Conservation (phyloP, 2,797 vertebrate genomes). For the Alauda arvensis region DNA sequence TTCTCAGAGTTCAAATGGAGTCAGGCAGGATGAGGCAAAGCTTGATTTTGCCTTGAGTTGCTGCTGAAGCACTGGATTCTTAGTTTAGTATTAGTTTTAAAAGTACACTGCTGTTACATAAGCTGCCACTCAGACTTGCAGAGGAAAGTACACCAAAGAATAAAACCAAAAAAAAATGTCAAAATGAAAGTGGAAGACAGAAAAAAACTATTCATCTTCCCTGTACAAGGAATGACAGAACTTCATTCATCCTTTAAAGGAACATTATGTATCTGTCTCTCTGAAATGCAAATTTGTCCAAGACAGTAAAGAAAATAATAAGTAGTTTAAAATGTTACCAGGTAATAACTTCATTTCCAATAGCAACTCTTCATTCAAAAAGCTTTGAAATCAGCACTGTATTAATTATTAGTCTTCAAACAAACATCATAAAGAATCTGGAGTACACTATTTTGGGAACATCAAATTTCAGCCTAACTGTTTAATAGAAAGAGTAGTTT, state of each 20-base stretch:
- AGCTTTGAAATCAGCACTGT: not conserved
- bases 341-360: not conserved
- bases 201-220: not conserved
- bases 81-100: not conserved
- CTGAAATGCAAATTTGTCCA: conserved; percentile 8
- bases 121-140: conserved; percentile 9
- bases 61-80: not conserved
- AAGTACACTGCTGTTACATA: not conserved
- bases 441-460: not conserved
- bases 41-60: not conserved
- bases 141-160: conserved; percentile 15
- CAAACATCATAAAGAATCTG: not conserved
- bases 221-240: not conserved
- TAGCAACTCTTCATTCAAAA: not conserved
- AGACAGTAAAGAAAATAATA: conserved; percentile 8
- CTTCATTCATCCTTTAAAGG: conserved; percentile 25
- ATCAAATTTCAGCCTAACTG: not conserved
- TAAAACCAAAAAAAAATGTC: not conserved
- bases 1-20: not conserved
- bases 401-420: not conserved
- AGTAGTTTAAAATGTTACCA: not conserved
- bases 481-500: not conserved
- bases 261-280: conserved; percentile 23
- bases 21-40: not conserved
- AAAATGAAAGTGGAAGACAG: conserved; percentile 1